Evolutionary conservation across 1,140 invertebrate species (phyloP).

Genomic region (Probaryconus sp.): DNA sequence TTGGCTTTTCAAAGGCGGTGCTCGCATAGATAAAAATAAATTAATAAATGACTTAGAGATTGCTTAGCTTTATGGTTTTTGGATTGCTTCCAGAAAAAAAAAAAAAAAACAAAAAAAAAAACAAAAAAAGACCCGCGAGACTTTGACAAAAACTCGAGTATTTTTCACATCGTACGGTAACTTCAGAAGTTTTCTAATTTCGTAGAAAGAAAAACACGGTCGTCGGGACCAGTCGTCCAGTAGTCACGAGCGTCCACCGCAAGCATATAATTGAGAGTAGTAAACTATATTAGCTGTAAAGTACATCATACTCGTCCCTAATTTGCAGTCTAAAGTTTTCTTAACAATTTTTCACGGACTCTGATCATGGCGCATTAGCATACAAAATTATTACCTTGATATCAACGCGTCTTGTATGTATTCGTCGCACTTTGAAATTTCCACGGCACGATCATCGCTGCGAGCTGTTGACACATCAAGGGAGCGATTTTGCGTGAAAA

Average conservation of each 20-base stretch:
- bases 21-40: constrained; percentile 31
- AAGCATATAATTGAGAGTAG: constrained; percentile 57
- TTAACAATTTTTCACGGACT: constrained; percentile 28
- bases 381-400: constrained; percentile 17
- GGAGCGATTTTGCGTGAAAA: background rate
- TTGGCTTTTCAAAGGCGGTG: background rate
- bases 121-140: no score
- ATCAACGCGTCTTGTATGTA: constrained; percentile 5
- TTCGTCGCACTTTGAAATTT: constrained; percentile 16
- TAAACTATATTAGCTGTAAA: constrained; percentile 58
- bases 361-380: constrained; percentile 23
- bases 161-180: constrained; percentile 54
- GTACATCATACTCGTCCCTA: constrained; percentile 37
- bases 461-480: background rate
- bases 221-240: constrained; percentile 15
- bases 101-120: no score
- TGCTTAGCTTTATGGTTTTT: constrained; percentile 38
- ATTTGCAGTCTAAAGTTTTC: constrained; percentile 48
- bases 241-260: constrained; percentile 44
- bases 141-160: constrained; percentile 52
- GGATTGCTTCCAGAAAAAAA: constrained; percentile 46
- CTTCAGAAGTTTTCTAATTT: constrained; percentile 67
- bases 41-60: constrained; percentile 44
- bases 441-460: background rate
- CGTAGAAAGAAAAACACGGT: constrained; percentile 60